Evolutionary conservation across 2,797 vertebrate genomes (phyloP).

Genomic region (Liasis olivaceus): DNA sequence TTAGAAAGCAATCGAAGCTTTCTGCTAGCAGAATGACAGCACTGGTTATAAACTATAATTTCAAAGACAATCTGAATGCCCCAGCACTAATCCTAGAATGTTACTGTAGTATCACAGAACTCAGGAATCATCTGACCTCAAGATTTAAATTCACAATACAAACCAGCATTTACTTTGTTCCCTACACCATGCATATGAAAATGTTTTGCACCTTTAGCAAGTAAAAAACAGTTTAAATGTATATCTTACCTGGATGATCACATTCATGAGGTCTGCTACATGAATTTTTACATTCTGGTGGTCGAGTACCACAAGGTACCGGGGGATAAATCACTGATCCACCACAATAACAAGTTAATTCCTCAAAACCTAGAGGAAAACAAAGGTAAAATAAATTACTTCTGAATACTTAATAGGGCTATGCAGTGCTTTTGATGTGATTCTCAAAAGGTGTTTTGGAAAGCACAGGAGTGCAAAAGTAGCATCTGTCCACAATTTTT

Average conservation of each 20-base stretch:
- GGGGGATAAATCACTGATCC: conserved; percentile 92
- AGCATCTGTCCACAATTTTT: not conserved
- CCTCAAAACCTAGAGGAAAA: conserved; percentile 88
- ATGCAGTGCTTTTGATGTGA: not conserved
- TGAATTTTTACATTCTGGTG: conserved; percentile 92
- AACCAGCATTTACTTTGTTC: not conserved
- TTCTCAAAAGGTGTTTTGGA: not conserved
- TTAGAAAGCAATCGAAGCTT: not conserved
- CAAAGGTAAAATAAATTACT: conserved; percentile 14
- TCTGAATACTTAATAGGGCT: not conserved
- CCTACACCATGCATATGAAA: not conserved
- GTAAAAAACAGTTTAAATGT: not conserved
- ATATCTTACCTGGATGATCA: conserved; percentile 88
- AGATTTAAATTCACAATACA: not conserved
- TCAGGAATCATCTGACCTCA: not conserved
- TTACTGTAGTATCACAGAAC: not conserved
- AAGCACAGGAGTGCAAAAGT: not conserved
- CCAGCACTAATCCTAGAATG: not conserved
- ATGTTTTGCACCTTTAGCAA: not conserved
- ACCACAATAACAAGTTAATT: conserved; percentile 94
- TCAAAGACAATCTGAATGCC: not conserved
- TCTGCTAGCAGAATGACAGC: not conserved
- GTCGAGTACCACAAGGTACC: conserved; percentile 92
- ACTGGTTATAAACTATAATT: not conserved
- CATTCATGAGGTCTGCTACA: conserved; percentile 92